phyloP scores from a whole-genome alignment of 2,797 vertebrate species.

The Argentina silus region DNA sequence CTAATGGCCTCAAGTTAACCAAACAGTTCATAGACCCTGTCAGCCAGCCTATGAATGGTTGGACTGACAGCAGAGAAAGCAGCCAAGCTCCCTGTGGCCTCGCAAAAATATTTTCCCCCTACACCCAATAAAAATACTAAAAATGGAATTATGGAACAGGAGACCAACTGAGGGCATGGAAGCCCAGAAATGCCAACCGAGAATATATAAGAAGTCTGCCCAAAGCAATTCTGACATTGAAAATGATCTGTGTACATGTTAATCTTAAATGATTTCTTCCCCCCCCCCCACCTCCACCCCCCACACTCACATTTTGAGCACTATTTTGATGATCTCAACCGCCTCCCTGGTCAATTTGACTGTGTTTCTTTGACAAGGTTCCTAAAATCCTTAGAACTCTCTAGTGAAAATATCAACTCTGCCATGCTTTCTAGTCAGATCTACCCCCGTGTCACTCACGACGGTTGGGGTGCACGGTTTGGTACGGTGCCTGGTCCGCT shows the following conservation, averaged over 20 bases:
- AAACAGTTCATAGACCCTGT: constrained; percentile 48
- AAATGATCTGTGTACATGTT: constrained; percentile 44
- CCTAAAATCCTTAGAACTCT: constrained; percentile 33
- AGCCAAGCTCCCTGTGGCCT: constrained; percentile 47
- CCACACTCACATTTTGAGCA: constrained; percentile 13
- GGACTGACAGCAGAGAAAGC: constrained; percentile 38
- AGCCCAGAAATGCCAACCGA: constrained; percentile 40
- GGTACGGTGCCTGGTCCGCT: constrained; percentile 8
- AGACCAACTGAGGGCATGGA: constrained; percentile 28
- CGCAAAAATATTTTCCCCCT: constrained; percentile 36
- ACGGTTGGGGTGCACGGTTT: constrained; percentile 14
- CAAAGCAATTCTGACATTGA: constrained; percentile 44
- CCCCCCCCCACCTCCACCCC: too few relatives aligned
- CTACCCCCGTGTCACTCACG: constrained; percentile 43
- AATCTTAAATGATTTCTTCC: constrained; percentile 33
- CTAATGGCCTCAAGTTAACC: constrained; percentile 49
- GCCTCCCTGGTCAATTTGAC: constrained; percentile 28
- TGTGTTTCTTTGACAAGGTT: constrained; percentile 47
- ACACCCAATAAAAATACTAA: constrained; percentile 50
- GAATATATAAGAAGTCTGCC: constrained; percentile 28
- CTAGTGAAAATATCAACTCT: constrained; percentile 48
- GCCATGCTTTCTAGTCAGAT: constrained; percentile 52
- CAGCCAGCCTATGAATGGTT: constrained; percentile 36
- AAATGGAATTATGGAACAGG: constrained; percentile 42
- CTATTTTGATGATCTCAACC: constrained; percentile 44